Evolutionary conservation across 2,888 invertebrate genomes (phyloP).

Genomic region (Orthosia gracilis): DNA sequence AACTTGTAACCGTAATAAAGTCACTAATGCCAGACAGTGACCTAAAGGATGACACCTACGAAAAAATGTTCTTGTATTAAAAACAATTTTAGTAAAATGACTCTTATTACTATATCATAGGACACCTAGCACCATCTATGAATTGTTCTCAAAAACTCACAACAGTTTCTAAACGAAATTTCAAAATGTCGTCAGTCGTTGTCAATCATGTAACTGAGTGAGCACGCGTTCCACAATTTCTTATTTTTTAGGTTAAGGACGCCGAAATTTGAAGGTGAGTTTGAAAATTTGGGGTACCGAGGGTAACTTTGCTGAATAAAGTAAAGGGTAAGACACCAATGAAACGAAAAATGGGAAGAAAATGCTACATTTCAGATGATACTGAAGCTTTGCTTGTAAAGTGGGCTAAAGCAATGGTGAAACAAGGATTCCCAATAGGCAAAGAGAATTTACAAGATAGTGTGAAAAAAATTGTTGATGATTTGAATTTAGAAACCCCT

Average conservation of each 20-base stretch:
- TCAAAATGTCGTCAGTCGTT: no score
- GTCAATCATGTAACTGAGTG: not conserved
- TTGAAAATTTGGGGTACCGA: not conserved
- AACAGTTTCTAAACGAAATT: not conserved
- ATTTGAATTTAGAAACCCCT: no score
- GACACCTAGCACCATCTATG: no score
- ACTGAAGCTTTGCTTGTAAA: conserved; percentile 9
- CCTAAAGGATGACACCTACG: no score
- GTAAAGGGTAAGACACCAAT: not conserved
- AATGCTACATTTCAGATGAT: not conserved
- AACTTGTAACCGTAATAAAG: no score
- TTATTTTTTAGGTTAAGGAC: conserved; percentile 1
- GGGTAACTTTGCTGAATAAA: not conserved
- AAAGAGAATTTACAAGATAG: conserved; percentile 52
- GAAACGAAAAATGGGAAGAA: not conserved
- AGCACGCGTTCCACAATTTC: not conserved
- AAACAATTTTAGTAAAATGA: no score
- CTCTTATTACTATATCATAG: no score
- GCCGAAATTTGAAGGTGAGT: conserved; percentile 3
- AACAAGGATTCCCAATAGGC: conserved; percentile 55
- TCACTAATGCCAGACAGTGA: no score
- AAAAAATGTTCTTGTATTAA: no score
- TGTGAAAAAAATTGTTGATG: no score
- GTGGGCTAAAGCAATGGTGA: conserved; percentile 53
- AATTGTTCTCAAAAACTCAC: not conserved